These are phyloP conservation scores for Xiphophorus birchmanni DNA, from an alignment of 2,797 vertebrate species.

Conservation along the genomic window DNA sequence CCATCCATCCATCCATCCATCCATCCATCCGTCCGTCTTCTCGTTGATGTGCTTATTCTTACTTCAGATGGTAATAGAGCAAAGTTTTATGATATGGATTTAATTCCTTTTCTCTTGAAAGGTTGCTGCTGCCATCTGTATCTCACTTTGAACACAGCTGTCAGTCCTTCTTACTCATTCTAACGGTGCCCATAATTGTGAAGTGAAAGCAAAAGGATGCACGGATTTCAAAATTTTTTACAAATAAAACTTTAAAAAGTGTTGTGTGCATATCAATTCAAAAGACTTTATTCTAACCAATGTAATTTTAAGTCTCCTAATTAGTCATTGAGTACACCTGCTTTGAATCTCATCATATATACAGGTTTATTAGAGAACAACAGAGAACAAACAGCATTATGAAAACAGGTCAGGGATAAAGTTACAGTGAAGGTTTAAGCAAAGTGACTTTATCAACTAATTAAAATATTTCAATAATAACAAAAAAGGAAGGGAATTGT, in stretches of 20 bases:
- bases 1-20: conserved; percentile 6
- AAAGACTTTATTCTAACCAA: background rate
- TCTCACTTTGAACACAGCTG: background rate
- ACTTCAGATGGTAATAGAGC: background rate
- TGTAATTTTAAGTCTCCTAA: background rate
- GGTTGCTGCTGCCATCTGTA: background rate
- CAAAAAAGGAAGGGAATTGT: background rate
- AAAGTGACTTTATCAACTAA: background rate
- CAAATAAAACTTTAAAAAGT: background rate
- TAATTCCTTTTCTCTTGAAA: background rate
- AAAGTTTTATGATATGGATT: background rate
- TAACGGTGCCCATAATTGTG: background rate
- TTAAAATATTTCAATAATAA: background rate
- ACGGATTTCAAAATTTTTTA: background rate
- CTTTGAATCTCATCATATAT: background rate
- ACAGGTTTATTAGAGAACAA: background rate
- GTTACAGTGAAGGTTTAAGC: background rate
- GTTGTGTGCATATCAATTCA: background rate
- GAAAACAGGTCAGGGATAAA: background rate
- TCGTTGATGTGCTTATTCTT: background rate
- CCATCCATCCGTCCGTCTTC: background rate
- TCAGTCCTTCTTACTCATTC: background rate
- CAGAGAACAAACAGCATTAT: background rate
- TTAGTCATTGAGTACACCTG: background rate
- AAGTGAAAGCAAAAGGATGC: background rate